These are phyloP conservation scores for Busseola fusca DNA, from an alignment of 2,888 invertebrate species.

Conservation along the genomic window DNA sequence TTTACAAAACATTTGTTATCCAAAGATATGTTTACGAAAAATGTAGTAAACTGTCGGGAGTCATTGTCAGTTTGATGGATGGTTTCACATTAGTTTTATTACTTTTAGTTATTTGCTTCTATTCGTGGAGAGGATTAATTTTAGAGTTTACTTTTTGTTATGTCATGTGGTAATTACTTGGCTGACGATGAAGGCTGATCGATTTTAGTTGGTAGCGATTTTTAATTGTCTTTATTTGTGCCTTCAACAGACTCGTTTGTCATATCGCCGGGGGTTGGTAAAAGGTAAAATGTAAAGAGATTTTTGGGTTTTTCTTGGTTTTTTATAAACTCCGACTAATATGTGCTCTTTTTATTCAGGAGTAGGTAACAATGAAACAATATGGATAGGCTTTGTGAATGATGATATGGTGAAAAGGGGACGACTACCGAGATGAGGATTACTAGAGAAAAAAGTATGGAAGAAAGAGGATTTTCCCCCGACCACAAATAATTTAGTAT, in stretches of 20 bases:
- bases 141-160: constrained; percentile 32
- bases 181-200: constrained; percentile 28
- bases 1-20: constrained; percentile 35
- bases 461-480: too few relatives aligned
- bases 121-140: constrained; percentile 43
- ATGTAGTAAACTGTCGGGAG: constrained; percentile 51
- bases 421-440: too few relatives aligned
- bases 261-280: neutral
- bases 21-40: constrained; percentile 52
- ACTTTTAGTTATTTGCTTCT: constrained; percentile 24
- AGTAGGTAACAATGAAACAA: too few relatives aligned
- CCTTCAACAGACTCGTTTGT: constrained; percentile 10
- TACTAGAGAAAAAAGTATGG: too few relatives aligned
- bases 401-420: too few relatives aligned
- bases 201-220: constrained; percentile 33
- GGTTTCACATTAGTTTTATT: constrained; percentile 44
- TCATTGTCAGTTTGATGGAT: constrained; percentile 56
- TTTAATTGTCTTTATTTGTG: constrained; percentile 29
- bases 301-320: neutral
- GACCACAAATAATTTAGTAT: too few relatives aligned
- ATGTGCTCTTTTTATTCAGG: neutral
- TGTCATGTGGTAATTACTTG: constrained; percentile 46
- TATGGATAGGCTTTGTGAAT: too few relatives aligned
- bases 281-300: neutral
- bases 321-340: too few relatives aligned